Evolutionary conservation across 2,888 invertebrate species (phyloP), one percentile per base, ranked within the genome.

Genomic region (Andrena fulva): DNA sequence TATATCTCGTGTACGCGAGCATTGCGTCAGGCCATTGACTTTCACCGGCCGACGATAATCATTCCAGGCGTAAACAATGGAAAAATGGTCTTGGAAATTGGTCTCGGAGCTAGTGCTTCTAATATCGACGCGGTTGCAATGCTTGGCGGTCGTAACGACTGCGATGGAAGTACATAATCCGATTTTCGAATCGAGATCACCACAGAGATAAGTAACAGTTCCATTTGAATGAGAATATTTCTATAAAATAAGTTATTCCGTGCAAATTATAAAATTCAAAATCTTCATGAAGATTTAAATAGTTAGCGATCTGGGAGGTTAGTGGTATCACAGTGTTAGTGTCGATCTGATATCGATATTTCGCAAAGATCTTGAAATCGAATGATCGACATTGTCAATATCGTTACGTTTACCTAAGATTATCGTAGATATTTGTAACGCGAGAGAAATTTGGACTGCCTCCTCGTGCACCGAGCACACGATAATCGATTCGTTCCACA

Each of bases 21-120:
- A 72, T 89, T 90, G 87, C 87, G 82, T 89, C 85, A 86, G 80
- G 80, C 82, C 80, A 83, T 80, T 86, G 87, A 85, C 86, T 89
- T 90, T 89, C 88, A 88, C 88, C 82, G 87, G 74, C 89, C 70
- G 76, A 83, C 73, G 70, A 69, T 77, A 78, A 85, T 77, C 62
- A 54, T 59, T 71, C 62, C 31, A 59, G 60, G 69, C 7, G n/a
- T 75, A 75, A 48, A 20, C 35, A 68, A 50, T 42, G 33, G 62
- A 79, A 79, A 70, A 72, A 69, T 77, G 70, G 29, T 78, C 16
- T 56, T 67, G 62, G 68, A 70, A 59, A 71, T 71, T 75, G 78
- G 16, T 56, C 66, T 67, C 52, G 66, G 63, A 42, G 71, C 66
- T 68, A 29, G 31, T 48, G 52, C 27, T 52, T 33, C n/a, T 42